Evolutionary conservation across 2,888 invertebrate species (phyloP), one percentile per base, ranked within the genome.

Genomic region (Pachliopta kotzebuea): DNA sequence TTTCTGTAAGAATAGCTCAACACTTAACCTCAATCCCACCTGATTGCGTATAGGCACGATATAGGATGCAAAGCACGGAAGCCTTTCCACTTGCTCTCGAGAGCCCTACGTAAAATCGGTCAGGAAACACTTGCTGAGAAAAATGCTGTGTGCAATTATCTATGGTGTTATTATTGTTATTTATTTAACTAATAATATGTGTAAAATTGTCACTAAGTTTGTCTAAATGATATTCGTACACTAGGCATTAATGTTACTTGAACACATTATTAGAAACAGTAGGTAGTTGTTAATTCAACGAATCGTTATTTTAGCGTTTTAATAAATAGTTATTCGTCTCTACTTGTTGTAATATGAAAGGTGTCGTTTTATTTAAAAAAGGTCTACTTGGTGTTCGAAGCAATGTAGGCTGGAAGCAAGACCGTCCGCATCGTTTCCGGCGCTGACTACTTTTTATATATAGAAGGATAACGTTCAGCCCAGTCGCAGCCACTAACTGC

Each of bases 1-100:
- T 55, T 31, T 26, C 17, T 37, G 23, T n/a, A 26, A 64, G 56
- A 59, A 64, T 56, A 52, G 56, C 52, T 56, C 53, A 14, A 37
- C 60, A 64, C 60, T 64, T 49, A 60, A 64, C 64, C 64, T 60
- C 64, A 56, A 60, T 64, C 55, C 55, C 21, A 58, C 29, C n/a
- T 49, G 63, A 58, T 53, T 49, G 54, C 62, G 56, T 52, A 52
- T 21, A 52, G 50, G 3, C 50, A 21, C 7, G 42, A 18, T 26
- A 57, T 42, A 57, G 57, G 23, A 63, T 54, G 21, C 53, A 49
- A 45, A 11, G 50, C 60, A 23, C 9, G 8, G 29, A 37, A 29
- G 26, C 37, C 64, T 60, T 24, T 52, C 56, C 56, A 56, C 54
- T 59, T 37, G 29, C 49, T 59, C 55, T 63, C 29, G 31, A 63